Evolutionary conservation across 2,888 invertebrate genomes (phyloP).

Genomic region (Ariolimax columbianus): DNA sequence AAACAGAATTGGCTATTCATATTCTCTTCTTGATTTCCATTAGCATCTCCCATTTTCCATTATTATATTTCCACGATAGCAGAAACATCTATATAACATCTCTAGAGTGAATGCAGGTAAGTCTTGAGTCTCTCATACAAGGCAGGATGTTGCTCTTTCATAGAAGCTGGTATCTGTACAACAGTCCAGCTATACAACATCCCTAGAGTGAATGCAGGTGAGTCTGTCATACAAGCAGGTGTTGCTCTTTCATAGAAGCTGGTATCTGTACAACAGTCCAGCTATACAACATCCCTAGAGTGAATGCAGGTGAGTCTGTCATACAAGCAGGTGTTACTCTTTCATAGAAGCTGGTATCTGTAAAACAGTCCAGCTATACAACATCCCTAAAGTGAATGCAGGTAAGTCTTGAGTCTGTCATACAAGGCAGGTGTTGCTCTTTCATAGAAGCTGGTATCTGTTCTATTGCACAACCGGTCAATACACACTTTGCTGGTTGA

Average conservation of each 20-base stretch:
- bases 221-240: neutral
- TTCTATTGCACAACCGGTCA: no score
- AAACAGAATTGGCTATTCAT: no score
- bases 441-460: neutral
- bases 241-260: neutral
- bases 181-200: no score
- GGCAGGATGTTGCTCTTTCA: neutral
- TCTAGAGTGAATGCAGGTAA: neutral
- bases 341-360: neutral
- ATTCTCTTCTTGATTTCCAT: no score
- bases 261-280: no score
- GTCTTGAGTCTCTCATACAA: neutral
- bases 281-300: no score
- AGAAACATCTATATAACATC: no score
- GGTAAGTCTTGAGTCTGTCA: neutral
- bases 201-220: neutral
- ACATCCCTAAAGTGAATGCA: neutral
- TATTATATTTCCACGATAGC: no score
- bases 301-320: neutral
- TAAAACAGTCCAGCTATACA: no score
- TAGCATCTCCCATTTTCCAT: no score
- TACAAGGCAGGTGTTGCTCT: neutral
- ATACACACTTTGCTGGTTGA: no score
- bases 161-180: no score
- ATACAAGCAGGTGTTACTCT: neutral